Conservation (phyloP, 1,140 invertebrate genomes). For the Drosophila chauvacae region DNA sequence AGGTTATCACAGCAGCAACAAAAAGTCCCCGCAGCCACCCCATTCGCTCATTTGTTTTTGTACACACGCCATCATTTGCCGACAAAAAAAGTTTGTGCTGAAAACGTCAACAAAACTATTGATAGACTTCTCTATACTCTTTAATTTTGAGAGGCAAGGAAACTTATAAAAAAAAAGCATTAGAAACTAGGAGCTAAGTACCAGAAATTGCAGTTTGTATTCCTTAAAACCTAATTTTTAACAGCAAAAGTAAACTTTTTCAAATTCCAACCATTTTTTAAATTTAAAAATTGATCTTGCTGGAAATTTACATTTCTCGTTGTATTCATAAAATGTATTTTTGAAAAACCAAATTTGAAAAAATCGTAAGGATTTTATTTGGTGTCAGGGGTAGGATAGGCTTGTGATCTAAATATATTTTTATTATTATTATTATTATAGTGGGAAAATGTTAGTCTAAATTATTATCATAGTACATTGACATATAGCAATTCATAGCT, state of each 20-base stretch:
- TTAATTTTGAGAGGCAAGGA: rapidly evolving
- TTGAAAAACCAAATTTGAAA: background rate
- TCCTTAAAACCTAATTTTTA: background rate
- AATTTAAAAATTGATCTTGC: background rate
- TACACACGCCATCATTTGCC: slow-evolving; percentile 25
- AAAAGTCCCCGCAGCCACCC: background rate
- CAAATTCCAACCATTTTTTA: background rate
- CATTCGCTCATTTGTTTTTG: slow-evolving; percentile 13
- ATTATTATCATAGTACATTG: background rate
- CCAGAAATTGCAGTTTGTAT: background rate
- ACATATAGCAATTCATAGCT: background rate
- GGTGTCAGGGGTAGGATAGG: too few relatives aligned
- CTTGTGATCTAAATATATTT: background rate
- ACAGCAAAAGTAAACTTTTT: too few relatives aligned
- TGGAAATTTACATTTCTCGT: background rate
- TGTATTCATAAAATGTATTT: background rate
- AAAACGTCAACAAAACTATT: background rate
- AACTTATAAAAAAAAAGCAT: background rate
- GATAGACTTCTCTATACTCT: background rate
- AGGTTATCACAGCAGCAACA: slow-evolving; percentile 13
- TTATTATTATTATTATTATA: background rate
- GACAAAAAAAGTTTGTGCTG: slow-evolving; percentile 4
- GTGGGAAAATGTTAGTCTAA: background rate
- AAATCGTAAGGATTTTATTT: background rate
- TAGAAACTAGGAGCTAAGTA: rapidly evolving